Evolutionary conservation across 2,797 vertebrate genomes (phyloP), one percentile per base, ranked within the genome.

Genomic region (Falco columbarius): DNA sequence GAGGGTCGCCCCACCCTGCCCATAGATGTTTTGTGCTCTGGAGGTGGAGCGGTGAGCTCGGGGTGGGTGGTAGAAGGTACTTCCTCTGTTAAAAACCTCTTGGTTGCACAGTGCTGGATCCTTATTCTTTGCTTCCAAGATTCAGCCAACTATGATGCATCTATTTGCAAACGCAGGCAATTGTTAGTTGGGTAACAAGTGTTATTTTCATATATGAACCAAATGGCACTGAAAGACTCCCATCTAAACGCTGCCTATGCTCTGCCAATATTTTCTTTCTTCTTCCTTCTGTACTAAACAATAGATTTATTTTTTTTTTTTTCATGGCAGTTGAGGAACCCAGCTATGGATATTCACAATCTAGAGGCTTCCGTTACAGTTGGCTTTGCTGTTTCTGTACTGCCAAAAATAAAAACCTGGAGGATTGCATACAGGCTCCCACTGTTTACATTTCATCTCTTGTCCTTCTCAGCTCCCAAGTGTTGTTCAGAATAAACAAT

Each of bases 1-100:
- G 10, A 56, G 24, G 1, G 19, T 61, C 32, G 27, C 38, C 12
- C 3, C 15, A 16, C n/a, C 27, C 38, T 29, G 27, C 67, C 61
- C 24, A 0, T 4, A 11, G 30, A 5, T 5, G 1, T n/a, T 6
- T 6, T 1, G 8, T 44, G 55, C 15, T 40, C 38, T 38, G 47
- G 58, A 54, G 38, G 36, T 58, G 42, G 21, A 13, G 32, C 12
- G 3, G 20, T 47, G 58, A 84, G 34, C 62, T 77, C 3, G 2
- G 26, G 14, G 14, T 67, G 26, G 55, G n/a, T 76, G 32, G 22
- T 55, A 17, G 63, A 73, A 72, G 46, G 6, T 62, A 51, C 22
- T 86, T 30, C 32, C 47, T 71, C 38, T 30, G 11, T 59, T 74
- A 29, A 72, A 89, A 76, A 16, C 36, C 17, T 65, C 71, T 62